Conservation (phyloP, 2,888 invertebrate genomes). For the Mechanitis mazaeus region DNA sequence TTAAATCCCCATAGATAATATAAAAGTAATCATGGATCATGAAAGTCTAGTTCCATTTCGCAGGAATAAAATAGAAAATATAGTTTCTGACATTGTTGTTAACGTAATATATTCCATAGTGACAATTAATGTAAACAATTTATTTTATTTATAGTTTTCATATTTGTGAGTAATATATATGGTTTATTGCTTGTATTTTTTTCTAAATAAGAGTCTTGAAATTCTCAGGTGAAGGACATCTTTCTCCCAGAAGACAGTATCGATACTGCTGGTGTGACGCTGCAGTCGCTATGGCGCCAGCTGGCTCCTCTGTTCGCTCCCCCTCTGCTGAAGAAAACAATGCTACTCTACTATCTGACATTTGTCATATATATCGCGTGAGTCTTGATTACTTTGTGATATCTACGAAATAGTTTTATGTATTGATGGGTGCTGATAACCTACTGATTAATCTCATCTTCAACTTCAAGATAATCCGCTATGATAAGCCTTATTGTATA, state of each 20-base stretch:
- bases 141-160: too few relatives aligned
- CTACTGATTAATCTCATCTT: background rate
- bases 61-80: too few relatives aligned
- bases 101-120: too few relatives aligned
- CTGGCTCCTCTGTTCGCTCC: constrained; percentile 73
- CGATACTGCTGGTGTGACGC: constrained; percentile 52
- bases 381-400: constrained; percentile 35
- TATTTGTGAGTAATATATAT: too few relatives aligned
- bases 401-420: background rate
- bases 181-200: too few relatives aligned
- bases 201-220: background rate
- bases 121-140: too few relatives aligned
- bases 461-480: too few relatives aligned
- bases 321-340: constrained; percentile 70
- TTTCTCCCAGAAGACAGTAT: constrained; percentile 52
- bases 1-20: too few relatives aligned
- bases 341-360: constrained; percentile 76
- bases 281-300: constrained; percentile 74
- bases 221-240: constrained; percentile 46
- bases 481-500: too few relatives aligned
- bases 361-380: constrained; percentile 82
- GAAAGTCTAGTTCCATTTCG: too few relatives aligned
- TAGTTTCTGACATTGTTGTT: too few relatives aligned
- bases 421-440: background rate
- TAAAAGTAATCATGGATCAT: too few relatives aligned